These are phyloP conservation scores for western clawed frog (Xenopus tropicalis) DNA, from an alignment of 2,113 vertebrate species.

Conservation along the genomic window UCB_Xtro_10.0 CM004447.2:101734501-101735000, in stretches of 20 bases:
- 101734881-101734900: slow-evolving; percentile 18
- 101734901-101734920: slow-evolving; percentile 2
- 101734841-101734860: slow-evolving; percentile 35
- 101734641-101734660: too few relatives aligned
- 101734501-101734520: too few relatives aligned
- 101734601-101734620: too few relatives aligned
- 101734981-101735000: slow-evolving; percentile 53
- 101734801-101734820: slow-evolving; percentile 43
- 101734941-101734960: slow-evolving; percentile 26
- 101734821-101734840: slow-evolving; percentile 37
- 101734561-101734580: too few relatives aligned
- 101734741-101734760: slow-evolving; percentile 36
- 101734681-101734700: slow-evolving; percentile 22
- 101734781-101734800: slow-evolving; percentile 28
- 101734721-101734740: slow-evolving; percentile 32
- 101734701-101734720: slow-evolving; percentile 18
- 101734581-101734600: too few relatives aligned
- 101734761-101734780: slow-evolving; percentile 31
- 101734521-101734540: too few relatives aligned
- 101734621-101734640: too few relatives aligned
- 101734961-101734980: slow-evolving; percentile 10
- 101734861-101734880: slow-evolving; percentile 34
- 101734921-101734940: not conserved
- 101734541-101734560: too few relatives aligned
- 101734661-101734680: not conserved